phyloP scores from a whole-genome alignment of 2,888 invertebrate genomes.

The Loripinus fragilis region DNA sequence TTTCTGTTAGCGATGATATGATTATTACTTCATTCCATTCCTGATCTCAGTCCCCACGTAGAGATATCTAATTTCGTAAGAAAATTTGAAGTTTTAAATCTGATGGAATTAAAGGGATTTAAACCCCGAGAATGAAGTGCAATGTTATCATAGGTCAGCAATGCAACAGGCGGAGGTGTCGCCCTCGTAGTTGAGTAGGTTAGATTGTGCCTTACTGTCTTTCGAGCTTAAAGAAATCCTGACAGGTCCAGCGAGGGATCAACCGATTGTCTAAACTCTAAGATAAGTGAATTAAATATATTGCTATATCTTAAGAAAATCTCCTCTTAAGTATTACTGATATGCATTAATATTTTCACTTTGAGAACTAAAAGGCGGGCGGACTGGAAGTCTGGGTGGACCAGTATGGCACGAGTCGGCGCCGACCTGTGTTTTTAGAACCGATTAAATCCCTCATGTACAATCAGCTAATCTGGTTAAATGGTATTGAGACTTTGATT shows the following conservation, averaged over 20 bases:
- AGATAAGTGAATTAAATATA: slow-evolving; percentile 19
- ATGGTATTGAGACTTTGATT: not conserved
- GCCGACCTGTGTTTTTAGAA: slow-evolving; percentile 8
- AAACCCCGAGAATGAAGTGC: slow-evolving; percentile 21
- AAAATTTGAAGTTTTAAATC: slow-evolving; percentile 54
- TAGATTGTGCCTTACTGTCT: not conserved
- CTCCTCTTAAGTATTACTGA: slow-evolving; percentile 13
- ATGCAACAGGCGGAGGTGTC: not conserved
- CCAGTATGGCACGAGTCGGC: not conserved
- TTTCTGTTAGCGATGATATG: slow-evolving; percentile 9
- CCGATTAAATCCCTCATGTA: not conserved
- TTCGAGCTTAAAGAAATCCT: not conserved
- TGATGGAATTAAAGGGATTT: slow-evolving; percentile 55
- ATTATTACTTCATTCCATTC: not conserved
- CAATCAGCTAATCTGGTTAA: not conserved
- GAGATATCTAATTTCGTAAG: slow-evolving; percentile 16
- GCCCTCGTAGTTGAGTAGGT: not conserved
- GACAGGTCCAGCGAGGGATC: slow-evolving; percentile 2
- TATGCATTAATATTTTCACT: slow-evolving; percentile 11
- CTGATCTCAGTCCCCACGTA: slow-evolving; percentile 29
- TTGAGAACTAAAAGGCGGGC: slow-evolving; percentile 9
- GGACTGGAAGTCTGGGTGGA: not conserved
- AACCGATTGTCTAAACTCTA: slow-evolving; percentile 3
- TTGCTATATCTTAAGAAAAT: slow-evolving; percentile 6
- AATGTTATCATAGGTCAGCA: slow-evolving; percentile 12